Evolutionary conservation across 2,113 vertebrate genomes (phyloP).

Genomic region (Arizona elegans): DNA sequence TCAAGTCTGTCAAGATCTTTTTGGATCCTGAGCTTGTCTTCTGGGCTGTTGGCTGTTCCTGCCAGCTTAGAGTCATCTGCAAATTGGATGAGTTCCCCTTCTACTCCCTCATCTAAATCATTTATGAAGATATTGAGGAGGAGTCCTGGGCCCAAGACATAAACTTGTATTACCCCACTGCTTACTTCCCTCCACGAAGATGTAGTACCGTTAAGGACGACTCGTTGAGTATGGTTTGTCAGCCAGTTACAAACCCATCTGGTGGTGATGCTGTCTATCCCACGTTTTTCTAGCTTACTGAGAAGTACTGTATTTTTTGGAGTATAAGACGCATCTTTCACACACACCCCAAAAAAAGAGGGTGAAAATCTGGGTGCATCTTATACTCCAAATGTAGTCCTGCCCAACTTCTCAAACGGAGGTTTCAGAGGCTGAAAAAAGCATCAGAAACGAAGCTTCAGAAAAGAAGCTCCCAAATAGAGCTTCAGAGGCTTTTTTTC

Average conservation of each 20-base stretch:
- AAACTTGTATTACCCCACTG: not conserved
- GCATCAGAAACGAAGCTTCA: too few species aligned
- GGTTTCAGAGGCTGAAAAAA: too few species aligned
- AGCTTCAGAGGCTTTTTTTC: too few species aligned
- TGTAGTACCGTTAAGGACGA: not conserved
- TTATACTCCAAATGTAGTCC: too few species aligned
- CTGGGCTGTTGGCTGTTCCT: not conserved
- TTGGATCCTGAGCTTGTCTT: not conserved
- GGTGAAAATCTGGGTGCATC: too few species aligned
- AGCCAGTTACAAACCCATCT: not conserved
- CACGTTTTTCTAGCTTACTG: not conserved
- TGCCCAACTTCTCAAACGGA: too few species aligned
- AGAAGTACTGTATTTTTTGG: not conserved
- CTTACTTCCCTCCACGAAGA: not conserved
- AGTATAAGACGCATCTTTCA: too few species aligned
- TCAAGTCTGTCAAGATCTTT: accelerated
- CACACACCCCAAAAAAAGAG: too few species aligned
- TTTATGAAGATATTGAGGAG: too few species aligned
- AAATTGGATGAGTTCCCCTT: not conserved
- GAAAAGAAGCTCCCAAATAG: too few species aligned
- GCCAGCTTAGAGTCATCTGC: not conserved
- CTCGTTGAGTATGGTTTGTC: not conserved
- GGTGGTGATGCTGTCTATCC: not conserved
- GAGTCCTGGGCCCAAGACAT: not conserved
- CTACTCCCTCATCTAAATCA: not conserved